Evolutionary conservation across 30 jellyfish, hydroid and myxozoan species (phyloP).

Genomic region (Hydra vulgaris): DNA sequence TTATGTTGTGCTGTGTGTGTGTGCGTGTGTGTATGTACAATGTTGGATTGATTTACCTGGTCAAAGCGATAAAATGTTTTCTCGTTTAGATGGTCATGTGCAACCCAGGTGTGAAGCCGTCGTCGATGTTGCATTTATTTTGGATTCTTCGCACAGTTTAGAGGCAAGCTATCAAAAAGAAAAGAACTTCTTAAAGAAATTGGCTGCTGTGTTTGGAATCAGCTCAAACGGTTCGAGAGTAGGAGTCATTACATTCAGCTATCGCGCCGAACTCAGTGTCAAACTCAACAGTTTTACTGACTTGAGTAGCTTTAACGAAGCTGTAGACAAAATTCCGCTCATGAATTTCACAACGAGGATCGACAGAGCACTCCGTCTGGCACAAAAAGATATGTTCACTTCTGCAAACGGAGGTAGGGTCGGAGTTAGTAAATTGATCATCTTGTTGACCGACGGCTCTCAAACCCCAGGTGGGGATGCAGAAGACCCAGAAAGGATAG

Average conservation of each 20-base stretch:
- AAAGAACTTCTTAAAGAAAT: constrained; percentile 55
- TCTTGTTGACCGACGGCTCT: constrained; percentile 74
- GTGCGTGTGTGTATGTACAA: too few species aligned
- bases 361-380: constrained; percentile 63
- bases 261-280: constrained; percentile 59
- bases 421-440: constrained; percentile 37
- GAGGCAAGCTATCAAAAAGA: constrained; percentile 50
- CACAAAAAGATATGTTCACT: constrained; percentile 38
- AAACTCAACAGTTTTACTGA: constrained; percentile 29
- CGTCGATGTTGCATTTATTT: constrained; percentile 62
- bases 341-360: constrained; percentile 71
- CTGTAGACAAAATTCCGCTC: constrained; percentile 63
- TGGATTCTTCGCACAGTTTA: constrained; percentile 81
- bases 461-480: constrained; percentile 72
- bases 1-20: too few species aligned
- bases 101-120: constrained; percentile 36
- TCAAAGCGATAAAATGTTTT: too few species aligned
- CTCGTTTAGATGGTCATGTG: not conserved
- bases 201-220: constrained; percentile 47
- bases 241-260: constrained; percentile 69
- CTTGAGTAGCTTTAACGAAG: constrained; percentile 32
- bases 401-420: constrained; percentile 45
- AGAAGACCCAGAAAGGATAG: constrained; percentile 61
- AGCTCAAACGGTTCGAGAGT: constrained; percentile 61
- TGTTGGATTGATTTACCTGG: too few species aligned